Evolutionary conservation across 2,888 invertebrate genomes (phyloP).

Genomic region (Parelbella ahira): DNA sequence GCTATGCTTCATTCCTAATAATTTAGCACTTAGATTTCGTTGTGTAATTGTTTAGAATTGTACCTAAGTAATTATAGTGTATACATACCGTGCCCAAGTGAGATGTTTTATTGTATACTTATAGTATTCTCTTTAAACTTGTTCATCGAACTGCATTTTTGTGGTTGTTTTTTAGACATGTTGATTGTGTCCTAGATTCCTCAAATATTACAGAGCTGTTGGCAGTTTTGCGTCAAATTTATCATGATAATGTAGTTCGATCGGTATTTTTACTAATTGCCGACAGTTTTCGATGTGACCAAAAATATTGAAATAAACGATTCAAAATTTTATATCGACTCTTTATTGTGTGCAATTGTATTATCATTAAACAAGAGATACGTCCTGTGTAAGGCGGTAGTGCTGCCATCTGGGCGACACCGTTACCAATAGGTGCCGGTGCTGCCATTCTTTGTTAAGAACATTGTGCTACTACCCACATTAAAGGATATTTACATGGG

Average conservation of each 20-base stretch:
- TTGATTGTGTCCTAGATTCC: constrained; percentile 46
- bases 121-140: constrained; percentile 45
- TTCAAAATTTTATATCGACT: constrained; percentile 7
- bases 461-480: too few species aligned
- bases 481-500: too few species aligned
- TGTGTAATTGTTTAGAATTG: constrained; percentile 16
- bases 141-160: constrained; percentile 62
- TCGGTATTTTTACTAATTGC: constrained; percentile 40
- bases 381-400: too few species aligned
- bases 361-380: too few species aligned
- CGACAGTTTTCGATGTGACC: constrained; percentile 57
- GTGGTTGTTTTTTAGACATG: constrained; percentile 45
- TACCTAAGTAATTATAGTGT: constrained; percentile 21
- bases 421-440: too few species aligned
- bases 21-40: constrained; percentile 32
- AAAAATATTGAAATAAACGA: constrained; percentile 45
- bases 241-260: constrained; percentile 59
- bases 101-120: constrained; percentile 21
- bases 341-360: constrained; percentile 1
- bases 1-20: constrained; percentile 40
- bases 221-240: constrained; percentile 51
- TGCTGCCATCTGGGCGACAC: too few species aligned
- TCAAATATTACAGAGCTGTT: constrained; percentile 62
- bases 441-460: too few species aligned
- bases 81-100: constrained; percentile 26